Base-by-base conservation (phyloP, 2,888 invertebrate genomes). In the Crepidodera aurea region DNA sequence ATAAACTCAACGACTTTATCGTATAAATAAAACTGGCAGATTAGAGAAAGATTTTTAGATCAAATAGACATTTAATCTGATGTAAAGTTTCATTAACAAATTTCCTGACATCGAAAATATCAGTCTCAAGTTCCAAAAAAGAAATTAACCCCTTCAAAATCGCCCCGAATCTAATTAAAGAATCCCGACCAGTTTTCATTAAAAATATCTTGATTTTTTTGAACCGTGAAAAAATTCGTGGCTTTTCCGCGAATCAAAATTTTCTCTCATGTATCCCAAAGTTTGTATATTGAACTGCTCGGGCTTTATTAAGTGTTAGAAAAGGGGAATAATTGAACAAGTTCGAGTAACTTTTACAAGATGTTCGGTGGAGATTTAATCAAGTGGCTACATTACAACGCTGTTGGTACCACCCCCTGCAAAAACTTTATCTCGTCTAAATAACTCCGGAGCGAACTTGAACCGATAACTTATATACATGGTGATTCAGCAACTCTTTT, bases 281-380 rank as follows among this genome's bases (percentile, higher is more conserved):
- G 64, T 65, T 68, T 62, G 55, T 53, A 58, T 62, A 62, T 67
- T 50, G 58, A 53, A 62, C 55, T 60, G 54, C 51, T 53, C 39
- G 55, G 50, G 62, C 61, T 64, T 68, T 63, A 70, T 70, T 64
- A 68, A 68, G 65, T 65, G 66, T 63, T 55, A 60, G 64, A 16
- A 16, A 48, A 62, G 59, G 65, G 58, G 62, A 65, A 68, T 70
- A 67, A 68, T 68, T 67, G 70, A 66, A 67, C 64, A 63, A 67
- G 68, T 66, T 69, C 63, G n/a, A 48, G 57, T 22, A 67, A 69
- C 63, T 65, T 67, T 65, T 62, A 65, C 66, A 65, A 64, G 63
- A 68, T 67, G 67, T 68, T 68, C 56, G 57, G 64, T 42, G 46
- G 62, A 64, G 64, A 64, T 67, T 70, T 70, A 68, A 70, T 70